These are phyloP conservation scores for Bactericera cockerelli DNA, from an alignment of 1,140 invertebrate genomes.

Conservation along the genomic window DNA sequence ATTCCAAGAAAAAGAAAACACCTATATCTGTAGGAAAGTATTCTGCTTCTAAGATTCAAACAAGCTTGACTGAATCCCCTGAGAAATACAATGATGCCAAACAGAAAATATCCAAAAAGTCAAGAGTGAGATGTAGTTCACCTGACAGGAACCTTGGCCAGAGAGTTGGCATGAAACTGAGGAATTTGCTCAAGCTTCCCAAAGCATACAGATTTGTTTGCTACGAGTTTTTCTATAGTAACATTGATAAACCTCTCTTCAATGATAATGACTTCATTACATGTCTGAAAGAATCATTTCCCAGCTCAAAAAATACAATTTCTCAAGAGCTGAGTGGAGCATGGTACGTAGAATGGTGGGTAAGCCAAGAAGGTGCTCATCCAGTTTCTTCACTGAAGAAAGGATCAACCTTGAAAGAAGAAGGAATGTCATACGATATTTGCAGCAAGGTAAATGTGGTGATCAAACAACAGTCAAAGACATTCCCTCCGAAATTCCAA, in stretches of 20 bases:
- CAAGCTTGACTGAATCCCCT: not conserved
- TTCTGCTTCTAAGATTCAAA: not conserved
- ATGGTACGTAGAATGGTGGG: conserved; percentile 93
- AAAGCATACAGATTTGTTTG: conserved; percentile 99
- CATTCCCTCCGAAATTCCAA: conserved; percentile 87
- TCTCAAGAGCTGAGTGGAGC: conserved; percentile 87
- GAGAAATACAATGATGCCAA: conserved; percentile 5
- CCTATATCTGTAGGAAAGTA: conserved; percentile 10
- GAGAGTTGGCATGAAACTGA: conserved; percentile 70
- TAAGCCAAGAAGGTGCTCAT: conserved; percentile 82
- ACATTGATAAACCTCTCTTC: conserved; percentile 87
- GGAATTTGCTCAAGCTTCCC: conserved; percentile 93
- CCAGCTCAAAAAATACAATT: conserved; percentile 71
- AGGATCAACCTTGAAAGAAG: conserved; percentile 75
- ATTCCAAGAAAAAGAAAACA: conserved; percentile 29
- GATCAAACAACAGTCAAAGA: conserved; percentile 65
- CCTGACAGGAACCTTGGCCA: conserved; percentile 62
- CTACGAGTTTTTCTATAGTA: conserved; percentile 99
- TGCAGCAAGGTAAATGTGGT: conserved; percentile 86
- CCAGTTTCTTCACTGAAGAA: conserved; percentile 93
- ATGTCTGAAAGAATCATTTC: conserved; percentile 87
- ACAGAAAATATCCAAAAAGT: conserved; percentile 18
- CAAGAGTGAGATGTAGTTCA: conserved; percentile 19
- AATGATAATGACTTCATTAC: conserved; percentile 95
- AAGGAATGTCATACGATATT: conserved; percentile 75